These are phyloP conservation scores for Pilophorus perplexus DNA, from an alignment of 2,888 invertebrate genomes.

Conservation along the genomic window DNA sequence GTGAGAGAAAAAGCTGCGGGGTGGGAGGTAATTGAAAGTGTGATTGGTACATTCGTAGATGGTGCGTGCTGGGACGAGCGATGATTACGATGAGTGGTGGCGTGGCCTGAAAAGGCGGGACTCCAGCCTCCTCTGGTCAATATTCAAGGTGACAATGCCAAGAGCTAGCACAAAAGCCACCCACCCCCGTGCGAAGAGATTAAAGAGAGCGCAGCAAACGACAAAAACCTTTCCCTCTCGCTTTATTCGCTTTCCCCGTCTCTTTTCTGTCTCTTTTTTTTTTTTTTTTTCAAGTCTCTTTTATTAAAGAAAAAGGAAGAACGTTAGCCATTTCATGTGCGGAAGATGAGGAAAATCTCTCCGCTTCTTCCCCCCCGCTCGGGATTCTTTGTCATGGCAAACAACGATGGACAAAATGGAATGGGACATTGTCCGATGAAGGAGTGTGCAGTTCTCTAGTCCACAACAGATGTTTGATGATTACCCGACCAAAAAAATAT, in stretches of 20 bases:
- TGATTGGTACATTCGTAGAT: slow-evolving; percentile 20
- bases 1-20: not conserved
- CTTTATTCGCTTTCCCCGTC: not conserved
- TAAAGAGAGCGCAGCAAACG: not conserved
- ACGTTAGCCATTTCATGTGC: not conserved
- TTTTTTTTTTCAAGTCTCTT: slow-evolving; percentile 2
- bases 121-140: slow-evolving; percentile 12
- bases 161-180: slow-evolving; percentile 11
- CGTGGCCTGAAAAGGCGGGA: slow-evolving; percentile 2
- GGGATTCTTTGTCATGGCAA: no score
- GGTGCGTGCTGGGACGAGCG: slow-evolving; percentile 15
- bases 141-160: slow-evolving; percentile 22
- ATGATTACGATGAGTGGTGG: slow-evolving; percentile 14
- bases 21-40: slow-evolving; percentile 14
- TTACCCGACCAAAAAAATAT: no score
- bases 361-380: no score
- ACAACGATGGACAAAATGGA: no score
- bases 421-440: no score
- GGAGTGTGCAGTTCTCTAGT: no score
- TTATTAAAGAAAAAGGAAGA: slow-evolving; percentile 3
- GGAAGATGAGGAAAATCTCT: slow-evolving; percentile 10
- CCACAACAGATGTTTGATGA: no score
- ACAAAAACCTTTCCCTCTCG: not conserved
- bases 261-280: not conserved
- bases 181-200: slow-evolving; percentile 9